Conservation (phyloP, 2,888 invertebrate species). For the Tuta absoluta region DNA sequence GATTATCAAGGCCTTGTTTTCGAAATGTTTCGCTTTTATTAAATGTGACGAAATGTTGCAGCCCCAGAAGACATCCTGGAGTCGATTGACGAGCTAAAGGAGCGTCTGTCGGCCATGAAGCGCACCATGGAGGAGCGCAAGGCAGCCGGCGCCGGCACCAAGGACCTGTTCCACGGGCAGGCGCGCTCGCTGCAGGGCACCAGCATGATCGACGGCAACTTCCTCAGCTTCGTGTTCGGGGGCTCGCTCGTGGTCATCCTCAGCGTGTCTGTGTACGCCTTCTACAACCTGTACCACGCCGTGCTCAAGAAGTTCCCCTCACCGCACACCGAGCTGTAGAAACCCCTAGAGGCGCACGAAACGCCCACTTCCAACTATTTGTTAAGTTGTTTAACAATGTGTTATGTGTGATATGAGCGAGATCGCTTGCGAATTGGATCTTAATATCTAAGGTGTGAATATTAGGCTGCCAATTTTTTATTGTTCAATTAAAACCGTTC, state of each 20-base stretch:
- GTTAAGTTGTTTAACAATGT: not conserved
- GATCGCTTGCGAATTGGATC: conserved; percentile 13
- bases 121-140: conserved; percentile 88
- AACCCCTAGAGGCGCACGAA: not conserved
- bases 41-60: conserved; percentile 39
- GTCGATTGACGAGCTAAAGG: conserved; percentile 90
- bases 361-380: not conserved
- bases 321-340: conserved; percentile 89
- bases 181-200: conserved; percentile 74
- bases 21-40: not conserved
- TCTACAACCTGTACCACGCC: conserved; percentile 85
- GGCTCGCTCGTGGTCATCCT: conserved; percentile 89
- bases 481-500: conserved; percentile 7
- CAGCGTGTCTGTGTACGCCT: conserved; percentile 91
- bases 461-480: conserved; percentile 13
- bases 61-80: conserved; percentile 79
- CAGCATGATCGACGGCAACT: conserved; percentile 90
- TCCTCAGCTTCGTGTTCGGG: conserved; percentile 91
- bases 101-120: conserved; percentile 90
- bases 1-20: not conserved
- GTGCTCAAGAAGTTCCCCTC: conserved; percentile 92
- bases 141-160: conserved; percentile 71
- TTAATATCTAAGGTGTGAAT: conserved; percentile 3
- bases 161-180: conserved; percentile 73
- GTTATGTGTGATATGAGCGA: conserved; percentile 13